Conservation (phyloP, 2,797 vertebrate genomes). For the Chiroxiphia lanceolata region DNA sequence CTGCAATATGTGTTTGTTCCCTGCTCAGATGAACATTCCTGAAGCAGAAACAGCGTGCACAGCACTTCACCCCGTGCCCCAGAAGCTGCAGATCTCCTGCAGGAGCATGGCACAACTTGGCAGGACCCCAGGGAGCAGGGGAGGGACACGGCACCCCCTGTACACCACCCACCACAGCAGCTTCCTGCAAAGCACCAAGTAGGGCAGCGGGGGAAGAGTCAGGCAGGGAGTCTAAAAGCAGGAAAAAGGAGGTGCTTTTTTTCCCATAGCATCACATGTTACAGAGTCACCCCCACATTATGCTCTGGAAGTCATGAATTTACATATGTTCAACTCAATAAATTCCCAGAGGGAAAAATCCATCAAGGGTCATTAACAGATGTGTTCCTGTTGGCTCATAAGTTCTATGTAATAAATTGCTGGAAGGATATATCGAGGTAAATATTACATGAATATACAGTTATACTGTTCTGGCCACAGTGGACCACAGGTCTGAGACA, state of each 20-base stretch:
- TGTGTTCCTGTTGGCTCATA: conserved; percentile 24
- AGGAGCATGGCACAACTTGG: fast-evolving
- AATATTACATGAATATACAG: neutral
- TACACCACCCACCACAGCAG: neutral
- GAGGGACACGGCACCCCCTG: fast-evolving
- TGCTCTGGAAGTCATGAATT: neutral
- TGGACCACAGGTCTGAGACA: neutral
- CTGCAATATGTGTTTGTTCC: neutral
- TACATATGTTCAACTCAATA: conserved; percentile 11
- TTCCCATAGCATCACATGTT: neutral
- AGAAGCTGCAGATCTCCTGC: neutral
- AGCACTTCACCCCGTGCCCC: neutral
- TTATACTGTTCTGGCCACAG: neutral
- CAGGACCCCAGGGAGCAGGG: neutral
- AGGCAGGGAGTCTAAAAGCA: neutral
- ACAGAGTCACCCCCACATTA: neutral
- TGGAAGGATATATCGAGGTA: neutral
- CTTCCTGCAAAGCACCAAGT: neutral
- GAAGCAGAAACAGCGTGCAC: neutral
- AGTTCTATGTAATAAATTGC: conserved; percentile 4
- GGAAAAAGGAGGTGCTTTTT: neutral
- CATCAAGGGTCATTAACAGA: conserved; percentile 46
- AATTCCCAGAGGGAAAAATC: conserved; percentile 30
- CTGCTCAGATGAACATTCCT: fast-evolving
- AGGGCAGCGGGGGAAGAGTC: neutral